Evolutionary conservation across 2,113 vertebrate species (phyloP), one percentile per base, ranked within the genome.

Genomic region (Telmatochromis sp.): DNA sequence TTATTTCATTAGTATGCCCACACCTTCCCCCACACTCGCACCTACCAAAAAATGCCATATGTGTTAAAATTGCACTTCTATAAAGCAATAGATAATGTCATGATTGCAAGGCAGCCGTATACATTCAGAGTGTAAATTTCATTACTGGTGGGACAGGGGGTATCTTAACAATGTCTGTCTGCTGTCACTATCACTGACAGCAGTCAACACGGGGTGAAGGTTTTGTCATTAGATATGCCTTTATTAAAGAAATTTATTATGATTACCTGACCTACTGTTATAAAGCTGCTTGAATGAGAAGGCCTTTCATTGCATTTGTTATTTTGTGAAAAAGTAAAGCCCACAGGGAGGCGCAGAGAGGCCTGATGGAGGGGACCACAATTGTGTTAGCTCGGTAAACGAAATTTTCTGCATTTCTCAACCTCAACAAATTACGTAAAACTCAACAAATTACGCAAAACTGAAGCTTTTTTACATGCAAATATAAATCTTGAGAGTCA

Each of bases 81-180:
- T 91, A 90, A 84, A 90, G 88, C 83, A 86, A 89, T 73, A 93
- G 92, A 94, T 94, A 68, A 87, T 94, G 93, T 96, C 90, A 93
- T 86, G 86, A 93, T 94, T 95, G 87, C 92, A 93, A 92, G 85
- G 86, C 87, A 92, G 91, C 86, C 87, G 82, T 87, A 92, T 95
- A 91, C 68, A 87, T 92, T 85, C 80, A 81, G 68, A 85, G 91
- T 84, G 87, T 95, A 94, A 93, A 95, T 95, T 90, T 94, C 90
- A 96, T 95, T 94, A 95, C 93, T 94, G 58, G 82, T 88, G 91
- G 89, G 91, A 92, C 91, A 94, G 84, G 68, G 89, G 93, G 86
- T 93, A 91, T 91, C 88, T 89, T 50, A 87, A 60, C 63, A 26
- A 40, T 86, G 89, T 89, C 86, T 88, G 79, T 83, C 73, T 60